These are phyloP conservation scores for Aeoliscus strigatus DNA, from an alignment of 2,797 vertebrate genomes.

Conservation along the genomic window DNA sequence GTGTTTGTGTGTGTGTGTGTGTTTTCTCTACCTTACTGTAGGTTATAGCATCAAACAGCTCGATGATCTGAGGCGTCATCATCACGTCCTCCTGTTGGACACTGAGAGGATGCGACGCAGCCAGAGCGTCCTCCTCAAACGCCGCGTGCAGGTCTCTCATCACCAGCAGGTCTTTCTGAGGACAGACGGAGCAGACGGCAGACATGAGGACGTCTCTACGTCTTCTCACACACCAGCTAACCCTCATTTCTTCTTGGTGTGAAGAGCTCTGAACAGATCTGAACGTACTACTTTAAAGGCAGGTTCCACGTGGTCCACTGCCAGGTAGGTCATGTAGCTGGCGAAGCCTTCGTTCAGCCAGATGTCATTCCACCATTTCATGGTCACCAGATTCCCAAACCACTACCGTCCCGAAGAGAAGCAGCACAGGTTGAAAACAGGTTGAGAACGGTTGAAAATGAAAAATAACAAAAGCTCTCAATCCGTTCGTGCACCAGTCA, in stretches of 20 bases:
- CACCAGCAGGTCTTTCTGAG: slow-evolving; percentile 50
- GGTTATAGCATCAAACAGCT: slow-evolving; percentile 63
- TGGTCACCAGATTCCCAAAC: slow-evolving; percentile 95
- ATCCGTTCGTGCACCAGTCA: too few relatives aligned
- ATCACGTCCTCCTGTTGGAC: slow-evolving; percentile 27
- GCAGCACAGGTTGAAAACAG: too few relatives aligned
- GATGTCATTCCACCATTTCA: slow-evolving; percentile 97
- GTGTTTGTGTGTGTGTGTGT: too few relatives aligned
- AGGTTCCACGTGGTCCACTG: slow-evolving; percentile 42
- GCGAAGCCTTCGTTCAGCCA: slow-evolving; percentile 96
- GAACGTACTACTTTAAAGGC: slow-evolving; percentile 61
- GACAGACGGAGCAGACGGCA: slow-evolving; percentile 3
- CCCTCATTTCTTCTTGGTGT: background rate
- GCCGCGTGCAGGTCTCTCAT: slow-evolving; percentile 40
- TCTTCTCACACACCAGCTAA: background rate
- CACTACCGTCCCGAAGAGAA: too few relatives aligned
- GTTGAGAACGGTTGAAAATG: too few relatives aligned
- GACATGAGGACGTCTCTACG: background rate
- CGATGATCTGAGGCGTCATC: slow-evolving; percentile 32
- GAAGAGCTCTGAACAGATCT: background rate
- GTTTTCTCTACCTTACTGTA: slow-evolving; percentile 68
- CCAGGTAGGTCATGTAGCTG: slow-evolving; percentile 84
- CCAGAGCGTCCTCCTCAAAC: slow-evolving; percentile 61
- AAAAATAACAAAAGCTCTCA: too few relatives aligned
- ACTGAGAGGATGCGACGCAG: slow-evolving; percentile 65